Evolutionary conservation across 1,140 invertebrate species (phyloP).

Genomic region (Lepidotrigona ventralis): DNA sequence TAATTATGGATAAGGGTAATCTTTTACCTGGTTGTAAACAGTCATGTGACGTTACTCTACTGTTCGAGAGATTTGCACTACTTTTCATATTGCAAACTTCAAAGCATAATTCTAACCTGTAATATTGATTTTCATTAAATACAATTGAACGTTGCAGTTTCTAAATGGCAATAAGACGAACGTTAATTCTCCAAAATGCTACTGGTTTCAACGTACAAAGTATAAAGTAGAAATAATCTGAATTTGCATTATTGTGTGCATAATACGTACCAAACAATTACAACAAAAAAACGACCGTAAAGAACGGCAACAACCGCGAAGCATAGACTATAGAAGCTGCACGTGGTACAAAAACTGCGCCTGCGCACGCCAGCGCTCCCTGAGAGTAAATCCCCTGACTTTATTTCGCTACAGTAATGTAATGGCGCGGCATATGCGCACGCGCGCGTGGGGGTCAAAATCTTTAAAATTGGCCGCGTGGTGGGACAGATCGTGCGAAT

Average conservation of each 20-base stretch:
- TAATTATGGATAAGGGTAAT: not conserved
- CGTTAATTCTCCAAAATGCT: not conserved
- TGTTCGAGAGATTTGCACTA: not conserved
- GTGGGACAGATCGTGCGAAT: conserved; percentile 27
- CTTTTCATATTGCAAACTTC: not conserved
- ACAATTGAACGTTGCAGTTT: not conserved
- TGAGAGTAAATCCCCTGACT: not conserved
- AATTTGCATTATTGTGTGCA: not conserved
- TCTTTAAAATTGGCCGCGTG: conserved; percentile 17
- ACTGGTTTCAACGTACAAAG: not conserved
- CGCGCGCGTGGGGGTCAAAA: conserved; percentile 13
- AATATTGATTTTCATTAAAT: not conserved
- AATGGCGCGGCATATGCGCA: not conserved
- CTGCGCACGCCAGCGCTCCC: not conserved
- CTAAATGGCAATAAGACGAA: not conserved
- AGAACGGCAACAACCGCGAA: not conserved
- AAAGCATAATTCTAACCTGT: not conserved
- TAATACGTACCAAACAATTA: not conserved
- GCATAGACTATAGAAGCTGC: not conserved
- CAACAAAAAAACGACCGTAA: not conserved
- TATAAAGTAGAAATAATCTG: not conserved
- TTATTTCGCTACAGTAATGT: not conserved
- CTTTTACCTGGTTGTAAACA: not conserved
- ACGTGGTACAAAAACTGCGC: conserved; percentile 9
- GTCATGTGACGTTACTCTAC: not conserved